Evolutionary conservation across 2,113 vertebrate species (phyloP).

Genomic region (Malaclemys terrapin): DNA sequence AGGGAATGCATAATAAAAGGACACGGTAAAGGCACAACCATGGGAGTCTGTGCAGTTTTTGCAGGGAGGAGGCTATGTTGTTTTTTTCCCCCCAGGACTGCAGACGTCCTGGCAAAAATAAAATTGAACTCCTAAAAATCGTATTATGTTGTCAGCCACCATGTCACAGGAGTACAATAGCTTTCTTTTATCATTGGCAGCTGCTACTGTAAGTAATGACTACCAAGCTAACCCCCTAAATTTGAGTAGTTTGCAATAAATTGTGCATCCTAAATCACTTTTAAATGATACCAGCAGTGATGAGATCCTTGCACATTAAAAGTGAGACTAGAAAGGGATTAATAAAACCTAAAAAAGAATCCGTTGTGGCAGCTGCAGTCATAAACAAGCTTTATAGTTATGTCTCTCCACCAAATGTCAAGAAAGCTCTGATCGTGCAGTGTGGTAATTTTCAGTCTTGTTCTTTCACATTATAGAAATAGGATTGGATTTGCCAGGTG

Average conservation of each 20-base stretch:
- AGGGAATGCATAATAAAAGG: background rate
- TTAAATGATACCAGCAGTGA: background rate
- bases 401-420: background rate
- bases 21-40: background rate
- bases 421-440: background rate
- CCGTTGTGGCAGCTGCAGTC: background rate
- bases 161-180: constrained; percentile 20
- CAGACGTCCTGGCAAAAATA: no score
- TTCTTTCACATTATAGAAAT: background rate
- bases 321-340: background rate
- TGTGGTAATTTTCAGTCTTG: constrained; percentile 14
- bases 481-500: constrained; percentile 40
- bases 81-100: no score
- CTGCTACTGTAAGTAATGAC: constrained; percentile 34
- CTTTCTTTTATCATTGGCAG: constrained; percentile 21
- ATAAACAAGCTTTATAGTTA: constrained; percentile 33
- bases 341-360: constrained; percentile 17
- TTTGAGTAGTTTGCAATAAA: constrained; percentile 2
- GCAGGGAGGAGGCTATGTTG: background rate
- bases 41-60: background rate
- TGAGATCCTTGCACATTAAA: constrained; percentile 23
- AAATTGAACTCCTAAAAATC: constrained; percentile 13
- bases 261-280: constrained; percentile 34
- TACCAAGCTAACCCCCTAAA: background rate
- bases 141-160: background rate